Conservation (phyloP, 2,888 invertebrate genomes). For the Odontomyia ornata region DNA sequence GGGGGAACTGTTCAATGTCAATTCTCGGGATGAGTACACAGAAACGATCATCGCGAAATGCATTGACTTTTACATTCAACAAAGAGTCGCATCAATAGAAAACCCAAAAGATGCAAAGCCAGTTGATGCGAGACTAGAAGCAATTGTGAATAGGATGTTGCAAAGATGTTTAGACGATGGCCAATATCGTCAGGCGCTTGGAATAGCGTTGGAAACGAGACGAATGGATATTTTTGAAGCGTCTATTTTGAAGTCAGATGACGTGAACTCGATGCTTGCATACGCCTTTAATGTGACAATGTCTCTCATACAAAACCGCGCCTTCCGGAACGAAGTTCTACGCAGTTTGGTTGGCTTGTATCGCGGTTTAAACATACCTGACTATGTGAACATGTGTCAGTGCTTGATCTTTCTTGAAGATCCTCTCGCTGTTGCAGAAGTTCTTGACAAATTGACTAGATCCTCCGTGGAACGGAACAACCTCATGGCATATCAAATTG, state of each 20-base stretch:
- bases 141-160: slow-evolving; percentile 97
- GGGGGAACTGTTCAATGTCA: slow-evolving; percentile 93
- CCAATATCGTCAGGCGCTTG: slow-evolving; percentile 94
- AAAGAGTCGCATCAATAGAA: slow-evolving; percentile 78
- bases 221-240: slow-evolving; percentile 96
- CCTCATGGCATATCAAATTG: slow-evolving; percentile 98
- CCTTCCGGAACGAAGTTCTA: slow-evolving; percentile 90
- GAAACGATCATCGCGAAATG: slow-evolving; percentile 97
- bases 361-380: slow-evolving; percentile 86
- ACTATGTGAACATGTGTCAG: slow-evolving; percentile 98
- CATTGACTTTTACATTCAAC: slow-evolving; percentile 95
- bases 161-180: slow-evolving; percentile 93
- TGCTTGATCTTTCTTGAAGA: slow-evolving; percentile 97
- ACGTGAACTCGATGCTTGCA: slow-evolving; percentile 86
- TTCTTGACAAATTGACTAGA: slow-evolving; percentile 87
- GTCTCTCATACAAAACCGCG: slow-evolving; percentile 93
- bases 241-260: slow-evolving; percentile 91
- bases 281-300: slow-evolving; percentile 97
- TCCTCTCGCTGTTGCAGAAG: slow-evolving; percentile 89
- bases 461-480: slow-evolving; percentile 78
- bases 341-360: slow-evolving; percentile 90
- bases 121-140: slow-evolving; percentile 86
- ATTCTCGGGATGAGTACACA: slow-evolving; percentile 92
- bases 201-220: slow-evolving; percentile 93
- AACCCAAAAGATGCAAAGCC: slow-evolving; percentile 72